Base-by-base conservation (phyloP, 92 coral and sea anemone species). In the Galaxea fascicularis region DNA sequence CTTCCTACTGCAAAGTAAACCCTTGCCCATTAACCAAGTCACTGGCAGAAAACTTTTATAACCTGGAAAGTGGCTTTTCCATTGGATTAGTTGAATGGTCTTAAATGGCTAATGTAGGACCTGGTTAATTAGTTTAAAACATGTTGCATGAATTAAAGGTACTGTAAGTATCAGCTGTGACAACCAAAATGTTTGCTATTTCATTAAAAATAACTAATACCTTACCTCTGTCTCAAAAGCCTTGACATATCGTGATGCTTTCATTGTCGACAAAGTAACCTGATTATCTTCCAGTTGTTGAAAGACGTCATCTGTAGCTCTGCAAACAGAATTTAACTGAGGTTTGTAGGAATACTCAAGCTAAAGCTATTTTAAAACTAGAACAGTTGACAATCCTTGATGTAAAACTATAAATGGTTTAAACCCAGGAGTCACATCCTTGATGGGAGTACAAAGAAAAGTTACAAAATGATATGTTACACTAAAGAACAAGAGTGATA, bases 201-300 rank as follows among this genome's bases (percentile, higher is more conserved):
- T 0, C 5, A 0, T 65, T 65, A 26, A 4, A n/a, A 4, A 26
- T 25, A n/a, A n/a, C n/a, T n/a, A n/a, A n/a, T n/a, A n/a, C n/a
- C 86, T 26, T 59, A 96, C 98, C 99, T 94, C 98, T 49, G 87
- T 78, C 73, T 97, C 99, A 86, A 97, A 97, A 8, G 99, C 99
- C 66, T 97, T 97, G 73, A 97, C 99, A 31, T 91, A 97, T 76
- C 99, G 94, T 0, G 99, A 97, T 25, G 99, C 99, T 56, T 97
- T 97, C 99, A 97, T 97, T 66, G 99, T 97, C 13, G 99, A 97
- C 21, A 97, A 63, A 12, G 99, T 97, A 35, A 97, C 99, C 88
- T 97, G 99, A 82, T 97, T 97, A 79, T 97, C 99, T 73, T 97
- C 99, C 46, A 97, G 88, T 41, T 88, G 89, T 82, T 97, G 99